Evolutionary conservation across 2,888 invertebrate species (phyloP).

Genomic region (Adelognathus sp.): DNA sequence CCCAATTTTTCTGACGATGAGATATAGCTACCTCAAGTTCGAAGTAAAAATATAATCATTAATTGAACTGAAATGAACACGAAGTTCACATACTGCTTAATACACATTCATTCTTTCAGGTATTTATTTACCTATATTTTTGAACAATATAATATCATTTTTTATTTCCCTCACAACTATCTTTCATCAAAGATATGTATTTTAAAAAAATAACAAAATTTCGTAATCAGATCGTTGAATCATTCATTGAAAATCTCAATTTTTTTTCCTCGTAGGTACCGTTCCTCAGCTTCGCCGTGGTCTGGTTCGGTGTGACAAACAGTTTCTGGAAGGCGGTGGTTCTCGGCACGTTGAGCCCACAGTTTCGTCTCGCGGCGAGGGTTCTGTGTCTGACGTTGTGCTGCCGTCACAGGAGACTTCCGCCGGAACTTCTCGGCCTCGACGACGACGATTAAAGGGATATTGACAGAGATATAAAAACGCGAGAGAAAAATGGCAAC

Average conservation of each 20-base stretch:
- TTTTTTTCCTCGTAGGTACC: conserved; percentile 84
- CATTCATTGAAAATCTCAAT: background rate
- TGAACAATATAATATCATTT: no score
- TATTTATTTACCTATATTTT: no score
- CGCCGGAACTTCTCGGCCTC: conserved; percentile 92
- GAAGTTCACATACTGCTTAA: no score
- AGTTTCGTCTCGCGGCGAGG: conserved; percentile 94
- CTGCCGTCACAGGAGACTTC: conserved; percentile 92
- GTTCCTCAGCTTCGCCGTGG: conserved; percentile 94
- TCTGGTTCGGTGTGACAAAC: conserved; percentile 97
- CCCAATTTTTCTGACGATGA: no score
- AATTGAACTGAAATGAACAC: no score
- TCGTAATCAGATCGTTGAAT: no score
- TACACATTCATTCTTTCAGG: no score
- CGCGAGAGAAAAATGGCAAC: conserved; percentile 48
- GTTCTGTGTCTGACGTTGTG: conserved; percentile 94
- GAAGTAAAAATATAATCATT: no score
- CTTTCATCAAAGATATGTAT: no score
- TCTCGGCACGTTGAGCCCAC: conserved; percentile 93
- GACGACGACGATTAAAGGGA: conserved; percentile 89
- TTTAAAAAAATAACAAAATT: background rate
- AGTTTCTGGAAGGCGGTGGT: conserved; percentile 98
- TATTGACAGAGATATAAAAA: conserved; percentile 31
- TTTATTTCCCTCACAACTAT: no score
- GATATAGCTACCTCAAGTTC: no score